Evolutionary conservation across 2,888 invertebrate genomes (phyloP).

Genomic region (Pachymerium ferrugineum): DNA sequence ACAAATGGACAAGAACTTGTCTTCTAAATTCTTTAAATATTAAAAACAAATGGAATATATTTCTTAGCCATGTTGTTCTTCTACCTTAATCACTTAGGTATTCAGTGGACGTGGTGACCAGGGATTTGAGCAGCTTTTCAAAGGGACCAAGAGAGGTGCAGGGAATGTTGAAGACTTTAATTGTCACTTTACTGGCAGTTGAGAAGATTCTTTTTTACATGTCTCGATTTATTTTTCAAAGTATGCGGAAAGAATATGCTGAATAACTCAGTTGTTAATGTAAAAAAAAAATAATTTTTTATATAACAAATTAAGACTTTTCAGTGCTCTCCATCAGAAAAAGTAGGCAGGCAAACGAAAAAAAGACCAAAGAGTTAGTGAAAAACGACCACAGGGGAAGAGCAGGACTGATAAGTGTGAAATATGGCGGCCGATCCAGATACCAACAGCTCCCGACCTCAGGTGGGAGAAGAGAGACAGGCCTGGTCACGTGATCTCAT

Average conservation of each 20-base stretch:
- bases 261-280: too few relatives aligned
- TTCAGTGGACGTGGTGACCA: background rate
- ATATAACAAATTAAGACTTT: background rate
- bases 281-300: background rate
- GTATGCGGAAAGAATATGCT: too few relatives aligned
- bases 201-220: background rate
- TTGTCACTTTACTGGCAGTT: conserved; percentile 1
- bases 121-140: background rate
- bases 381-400: conserved; percentile 30
- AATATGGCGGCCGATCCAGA: conserved; percentile 14
- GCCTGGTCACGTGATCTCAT: conserved; percentile 18
- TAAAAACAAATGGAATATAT: background rate
- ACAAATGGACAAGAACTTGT: background rate
- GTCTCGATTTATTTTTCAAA: background rate
- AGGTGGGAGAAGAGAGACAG: conserved; percentile 5
- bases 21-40: background rate
- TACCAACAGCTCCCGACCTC: conserved; percentile 18
- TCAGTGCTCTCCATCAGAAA: background rate
- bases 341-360: background rate
- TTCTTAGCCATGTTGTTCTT: background rate
- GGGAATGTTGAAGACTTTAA: conserved; percentile 10
- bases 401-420: conserved; percentile 23
- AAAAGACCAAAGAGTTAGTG: conserved; percentile 22
- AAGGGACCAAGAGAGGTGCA: background rate
- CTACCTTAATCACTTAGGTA: background rate